These are phyloP conservation scores for Silurus glanis DNA, from an alignment of 2,113 vertebrate species.

Conservation along the genomic window DNA sequence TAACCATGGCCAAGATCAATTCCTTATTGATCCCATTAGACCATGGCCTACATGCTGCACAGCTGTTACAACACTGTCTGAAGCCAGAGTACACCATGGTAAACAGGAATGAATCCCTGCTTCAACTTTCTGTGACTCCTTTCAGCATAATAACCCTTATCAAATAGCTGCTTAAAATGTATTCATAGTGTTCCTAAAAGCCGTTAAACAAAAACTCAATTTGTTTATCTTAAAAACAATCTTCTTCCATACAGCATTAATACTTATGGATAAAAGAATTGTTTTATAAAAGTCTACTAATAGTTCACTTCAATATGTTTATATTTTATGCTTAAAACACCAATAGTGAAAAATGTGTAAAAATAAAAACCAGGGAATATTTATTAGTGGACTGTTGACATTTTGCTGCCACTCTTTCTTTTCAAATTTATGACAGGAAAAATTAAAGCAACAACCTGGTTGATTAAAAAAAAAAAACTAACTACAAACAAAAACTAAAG, in stretches of 20 bases:
- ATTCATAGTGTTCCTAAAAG: background rate
- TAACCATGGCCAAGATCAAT: constrained; percentile 34
- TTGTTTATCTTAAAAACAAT: background rate
- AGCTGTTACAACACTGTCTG: constrained; percentile 38
- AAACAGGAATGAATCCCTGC: constrained; percentile 15
- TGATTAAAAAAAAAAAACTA: background rate
- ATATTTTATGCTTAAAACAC: background rate
- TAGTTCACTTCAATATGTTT: too few species aligned
- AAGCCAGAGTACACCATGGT: constrained; percentile 24
- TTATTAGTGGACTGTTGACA: background rate
- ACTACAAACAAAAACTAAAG: background rate
- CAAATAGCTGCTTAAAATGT: constrained; percentile 1
- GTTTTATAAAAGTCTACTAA: too few species aligned
- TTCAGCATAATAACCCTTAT: background rate
- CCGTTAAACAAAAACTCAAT: background rate
- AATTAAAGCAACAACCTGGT: background rate
- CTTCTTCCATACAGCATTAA: background rate
- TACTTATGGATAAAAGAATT: too few species aligned
- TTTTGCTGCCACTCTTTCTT: background rate
- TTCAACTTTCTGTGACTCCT: background rate
- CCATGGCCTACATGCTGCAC: constrained; percentile 35
- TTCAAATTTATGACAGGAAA: background rate
- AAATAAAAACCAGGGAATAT: background rate
- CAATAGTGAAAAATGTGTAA: background rate
- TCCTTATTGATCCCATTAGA: constrained; percentile 42